Evolutionary conservation across 2,113 vertebrate genomes (phyloP), one percentile per base, ranked within the genome.

Genomic region (Ophiodon elongatus): DNA sequence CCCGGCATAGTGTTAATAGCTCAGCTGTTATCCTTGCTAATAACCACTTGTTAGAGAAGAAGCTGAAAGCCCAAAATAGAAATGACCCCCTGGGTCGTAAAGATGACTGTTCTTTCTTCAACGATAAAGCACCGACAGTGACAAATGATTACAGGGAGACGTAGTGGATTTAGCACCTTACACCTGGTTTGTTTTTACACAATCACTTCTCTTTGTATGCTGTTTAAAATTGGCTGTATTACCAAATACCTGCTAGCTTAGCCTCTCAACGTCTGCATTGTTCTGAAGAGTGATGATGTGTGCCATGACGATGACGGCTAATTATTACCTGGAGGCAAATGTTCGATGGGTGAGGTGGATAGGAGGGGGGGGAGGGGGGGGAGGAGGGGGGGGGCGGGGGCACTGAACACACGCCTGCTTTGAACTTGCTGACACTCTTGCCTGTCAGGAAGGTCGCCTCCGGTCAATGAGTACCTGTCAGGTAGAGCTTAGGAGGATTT

Each of bases 321-420:
- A 93, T 91, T 85, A 92, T 93, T 85, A 93, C 67, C 90, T 68
- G 2, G 27, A 57, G 45, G n/a, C 69, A 85, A 86, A 87, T 21
- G 62, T 81, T 79, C 37, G 63, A 75, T 37, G 75, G 76, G 67
- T n/a, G n/a, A n/a, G 72, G 69, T 67, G 39, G 37, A 41, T 69
- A 63, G 70, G 45, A 37, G 54, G 45, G 5, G 45, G 4, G 17
- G 45, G 45, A n/a, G 67, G 72, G 69, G 70, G 39, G 37, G 47
- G 72, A 63, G 70, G 45, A 37, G 54, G 45, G 5, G 45, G 4
- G 17, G 45, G 45, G 15, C 69, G 69, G 75, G 39, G 35, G 47
- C 76, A 68, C 29, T 29, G 57, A 81, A 62, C 47, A 73, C 79
- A 85, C 79, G 77, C 82, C 68, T 81, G 67, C 73, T 70, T 5